Conservation (phyloP, 2,113 vertebrate species). For the Prunella himalayana region DNA sequence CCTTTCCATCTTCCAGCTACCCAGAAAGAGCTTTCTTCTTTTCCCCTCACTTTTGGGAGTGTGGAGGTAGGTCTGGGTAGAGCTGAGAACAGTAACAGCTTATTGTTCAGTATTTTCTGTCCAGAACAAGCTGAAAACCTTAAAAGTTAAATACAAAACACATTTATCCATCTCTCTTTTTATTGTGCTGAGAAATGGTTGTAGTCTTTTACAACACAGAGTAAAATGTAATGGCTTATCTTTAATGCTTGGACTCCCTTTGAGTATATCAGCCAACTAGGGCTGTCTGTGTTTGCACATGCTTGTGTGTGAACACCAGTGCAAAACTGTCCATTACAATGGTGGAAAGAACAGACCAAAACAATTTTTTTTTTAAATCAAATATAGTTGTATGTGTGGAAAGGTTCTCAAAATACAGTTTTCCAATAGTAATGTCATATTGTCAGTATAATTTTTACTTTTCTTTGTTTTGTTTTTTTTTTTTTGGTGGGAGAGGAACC, state of each 20-base stretch:
- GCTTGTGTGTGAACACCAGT: neutral
- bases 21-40: neutral
- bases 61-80: neutral
- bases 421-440: neutral
- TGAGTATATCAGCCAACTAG: neutral
- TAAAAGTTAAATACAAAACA: slow-evolving; percentile 9
- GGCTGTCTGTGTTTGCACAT: neutral
- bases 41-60: neutral
- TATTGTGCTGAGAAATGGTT: neutral
- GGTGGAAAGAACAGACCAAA: neutral
- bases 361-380: neutral
- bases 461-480: neutral
- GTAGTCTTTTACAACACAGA: neutral
- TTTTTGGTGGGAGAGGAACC: rapidly evolving
- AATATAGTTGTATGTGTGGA: neutral
- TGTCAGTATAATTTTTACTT: neutral
- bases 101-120: neutral
- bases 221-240: neutral
- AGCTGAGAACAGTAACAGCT: neutral
- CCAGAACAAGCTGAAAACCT: neutral
- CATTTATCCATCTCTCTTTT: neutral
- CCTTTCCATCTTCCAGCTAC: neutral
- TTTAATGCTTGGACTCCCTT: neutral
- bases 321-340: neutral
- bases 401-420: neutral